Evolutionary conservation across 2,888 invertebrate genomes (phyloP).

Genomic region (Sabellastarte sp.): DNA sequence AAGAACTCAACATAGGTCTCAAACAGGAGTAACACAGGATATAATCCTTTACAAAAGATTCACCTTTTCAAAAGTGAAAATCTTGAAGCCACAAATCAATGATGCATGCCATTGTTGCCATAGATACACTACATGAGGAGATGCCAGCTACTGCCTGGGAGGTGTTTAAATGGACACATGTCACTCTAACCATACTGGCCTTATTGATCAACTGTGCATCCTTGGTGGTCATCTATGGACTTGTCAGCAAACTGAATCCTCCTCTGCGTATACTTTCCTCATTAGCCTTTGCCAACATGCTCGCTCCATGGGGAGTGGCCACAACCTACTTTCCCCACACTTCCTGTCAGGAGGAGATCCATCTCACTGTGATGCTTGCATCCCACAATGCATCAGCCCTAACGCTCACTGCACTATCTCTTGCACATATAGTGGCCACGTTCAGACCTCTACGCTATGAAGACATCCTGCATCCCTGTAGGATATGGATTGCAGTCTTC

Average conservation of each 20-base stretch:
- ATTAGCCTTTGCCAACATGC: slow-evolving; percentile 26
- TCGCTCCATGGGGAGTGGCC: slow-evolving; percentile 29
- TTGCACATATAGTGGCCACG: slow-evolving; percentile 21
- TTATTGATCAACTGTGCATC: slow-evolving; percentile 21
- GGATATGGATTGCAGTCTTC: slow-evolving; percentile 22
- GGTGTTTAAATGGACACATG: slow-evolving; percentile 20
- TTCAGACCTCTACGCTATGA: slow-evolving; percentile 29
- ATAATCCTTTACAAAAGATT: too few species aligned
- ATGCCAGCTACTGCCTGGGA: slow-evolving; percentile 1
- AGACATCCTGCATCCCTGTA: slow-evolving; percentile 13
- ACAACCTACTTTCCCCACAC: slow-evolving; percentile 26
- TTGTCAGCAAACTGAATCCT: slow-evolving; percentile 24
- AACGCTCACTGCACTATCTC: slow-evolving; percentile 16
- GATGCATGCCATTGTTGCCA: neutral
- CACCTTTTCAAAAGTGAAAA: too few species aligned
- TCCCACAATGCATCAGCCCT: slow-evolving; percentile 26
- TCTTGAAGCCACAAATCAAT: too few species aligned
- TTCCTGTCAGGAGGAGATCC: slow-evolving; percentile 22
- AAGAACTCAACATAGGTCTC: too few species aligned
- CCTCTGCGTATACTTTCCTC: slow-evolving; percentile 25
- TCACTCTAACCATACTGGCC: slow-evolving; percentile 17
- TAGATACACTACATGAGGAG: neutral
- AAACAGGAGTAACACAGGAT: too few species aligned
- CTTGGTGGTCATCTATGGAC: slow-evolving; percentile 26
- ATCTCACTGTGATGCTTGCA: slow-evolving; percentile 20